Evolutionary conservation across 1,140 invertebrate species (phyloP), one percentile per base, ranked within the genome.

Genomic region (Drosophila nannoptera): DNA sequence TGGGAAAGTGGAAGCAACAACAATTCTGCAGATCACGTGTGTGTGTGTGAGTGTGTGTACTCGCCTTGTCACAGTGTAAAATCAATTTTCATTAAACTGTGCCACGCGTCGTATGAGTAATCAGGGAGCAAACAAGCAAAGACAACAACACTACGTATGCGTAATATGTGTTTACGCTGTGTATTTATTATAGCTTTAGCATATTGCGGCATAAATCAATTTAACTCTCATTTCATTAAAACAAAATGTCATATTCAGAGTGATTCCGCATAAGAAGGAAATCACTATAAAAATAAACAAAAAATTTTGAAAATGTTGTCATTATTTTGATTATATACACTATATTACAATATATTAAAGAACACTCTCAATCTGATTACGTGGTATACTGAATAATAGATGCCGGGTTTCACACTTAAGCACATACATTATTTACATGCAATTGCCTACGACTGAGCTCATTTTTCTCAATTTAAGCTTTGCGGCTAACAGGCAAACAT

Each of bases 31-130:
- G 35, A 43, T 33, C 42, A 40, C n/a, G 38, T 16, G 43, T 12
- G 29, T 35, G 40, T 48, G 7, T 40, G 29, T 8, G 14, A 14
- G 33, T n/a, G 14, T 12, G 58, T 65, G 36, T 54, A 69, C 59
- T 66, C 54, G 59, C 40, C 76, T 83, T 78, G 78, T 73, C 73
- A 71, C 80, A 73, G 76, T 78, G 80, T 84, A 84, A 84, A 84
- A 84, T 86, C 81, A 84, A 84, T 84, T 84, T 86, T 75, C 81
- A 86, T 86, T 70, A 86, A 84, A 83, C 40, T 76, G 62, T 75
- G 70, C 81, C 74, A 75, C 71, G 66, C 70, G 70, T 74, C 77
- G 70, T 84, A 81, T 84, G 81, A 86, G 81, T 86, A 84, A 86
- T 86, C 81, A 75, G 73, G 62, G 53, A 45, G 74, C 71, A 71